phyloP scores from a whole-genome alignment of 2,113 vertebrate species.

The Anser cygnoides region DNA sequence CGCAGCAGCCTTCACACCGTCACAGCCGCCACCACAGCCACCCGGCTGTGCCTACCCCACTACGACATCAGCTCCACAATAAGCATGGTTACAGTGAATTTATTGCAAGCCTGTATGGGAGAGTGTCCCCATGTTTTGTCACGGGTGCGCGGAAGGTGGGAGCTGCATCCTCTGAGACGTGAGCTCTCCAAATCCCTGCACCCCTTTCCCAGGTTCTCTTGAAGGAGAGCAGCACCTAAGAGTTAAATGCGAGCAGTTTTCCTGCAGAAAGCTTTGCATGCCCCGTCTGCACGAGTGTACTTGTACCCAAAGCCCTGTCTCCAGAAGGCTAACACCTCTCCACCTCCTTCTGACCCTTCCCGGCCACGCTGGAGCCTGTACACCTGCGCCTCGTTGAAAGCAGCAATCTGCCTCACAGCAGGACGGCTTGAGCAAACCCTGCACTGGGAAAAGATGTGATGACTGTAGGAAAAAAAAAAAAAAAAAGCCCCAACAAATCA shows the following conservation, averaged over 20 bases:
- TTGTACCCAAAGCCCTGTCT: background rate
- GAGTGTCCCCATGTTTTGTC: background rate
- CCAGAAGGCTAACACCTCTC: accelerated
- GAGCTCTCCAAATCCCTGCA: background rate
- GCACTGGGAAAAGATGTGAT: background rate
- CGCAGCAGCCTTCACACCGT: background rate
- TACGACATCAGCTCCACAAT: background rate
- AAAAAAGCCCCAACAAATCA: background rate
- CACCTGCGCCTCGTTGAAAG: background rate
- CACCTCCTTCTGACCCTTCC: background rate
- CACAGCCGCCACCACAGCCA: accelerated
- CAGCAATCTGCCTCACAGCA: background rate
- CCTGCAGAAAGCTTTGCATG: background rate
- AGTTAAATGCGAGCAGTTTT: background rate
- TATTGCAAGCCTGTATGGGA: background rate
- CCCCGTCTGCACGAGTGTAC: accelerated
- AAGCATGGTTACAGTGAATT: background rate
- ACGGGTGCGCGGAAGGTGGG: accelerated
- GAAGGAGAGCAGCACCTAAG: background rate
- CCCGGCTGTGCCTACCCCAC: background rate
- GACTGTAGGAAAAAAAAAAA: background rate
- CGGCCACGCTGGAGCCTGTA: background rate
- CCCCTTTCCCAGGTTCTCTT: background rate
- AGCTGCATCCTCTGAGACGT: background rate
- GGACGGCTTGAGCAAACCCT: background rate